Conservation (phyloP, 2,888 invertebrate genomes). For the Anagyrus pseudococci region DNA sequence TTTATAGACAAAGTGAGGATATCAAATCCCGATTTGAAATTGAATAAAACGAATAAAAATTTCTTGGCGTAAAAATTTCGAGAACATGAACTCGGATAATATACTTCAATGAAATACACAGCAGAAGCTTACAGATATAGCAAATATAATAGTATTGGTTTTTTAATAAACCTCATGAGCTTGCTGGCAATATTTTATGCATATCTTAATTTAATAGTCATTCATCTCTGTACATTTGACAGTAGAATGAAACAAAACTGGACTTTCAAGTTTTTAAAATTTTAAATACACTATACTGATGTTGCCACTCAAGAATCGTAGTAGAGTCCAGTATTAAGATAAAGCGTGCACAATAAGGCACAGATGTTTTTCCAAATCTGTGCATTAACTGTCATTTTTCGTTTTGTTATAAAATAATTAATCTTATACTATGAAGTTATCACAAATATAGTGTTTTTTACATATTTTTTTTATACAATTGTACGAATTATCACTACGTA, state of each 20-base stretch:
- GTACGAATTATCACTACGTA: slow-evolving; percentile 18
- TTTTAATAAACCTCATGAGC: slow-evolving; percentile 22
- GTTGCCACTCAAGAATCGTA: not conserved
- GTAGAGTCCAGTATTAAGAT: slow-evolving; percentile 13
- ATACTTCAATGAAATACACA: slow-evolving; percentile 25
- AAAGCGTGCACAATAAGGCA: slow-evolving; percentile 6
- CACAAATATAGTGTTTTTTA: slow-evolving; percentile 40
- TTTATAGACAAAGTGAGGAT: no score
- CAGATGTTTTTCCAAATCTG: slow-evolving; percentile 20
- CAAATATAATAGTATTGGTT: slow-evolving; percentile 20
- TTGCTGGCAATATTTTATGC: slow-evolving; percentile 17
- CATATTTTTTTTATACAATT: slow-evolving; percentile 43
- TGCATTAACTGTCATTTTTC: slow-evolving; percentile 15
- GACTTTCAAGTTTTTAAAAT: slow-evolving; percentile 7
- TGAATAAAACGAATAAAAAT: no score
- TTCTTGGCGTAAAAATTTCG: no score
- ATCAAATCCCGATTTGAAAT: no score
- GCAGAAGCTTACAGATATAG: slow-evolving; percentile 21
- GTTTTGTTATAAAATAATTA: slow-evolving; percentile 24
- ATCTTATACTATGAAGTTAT: slow-evolving; percentile 37
- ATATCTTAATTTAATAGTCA: slow-evolving; percentile 15
- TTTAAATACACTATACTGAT: slow-evolving; percentile 4
- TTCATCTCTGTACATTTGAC: not conserved
- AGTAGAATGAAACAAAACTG: slow-evolving; percentile 1
- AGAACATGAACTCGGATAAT: slow-evolving; percentile 19